Percentiles rank a stretch among this genome's conserved stretches.
These are phyloP conservation scores for Taxidea taxus DNA, from an alignment of 2,113 vertebrate genomes.

Conservation along the genomic window DNA sequence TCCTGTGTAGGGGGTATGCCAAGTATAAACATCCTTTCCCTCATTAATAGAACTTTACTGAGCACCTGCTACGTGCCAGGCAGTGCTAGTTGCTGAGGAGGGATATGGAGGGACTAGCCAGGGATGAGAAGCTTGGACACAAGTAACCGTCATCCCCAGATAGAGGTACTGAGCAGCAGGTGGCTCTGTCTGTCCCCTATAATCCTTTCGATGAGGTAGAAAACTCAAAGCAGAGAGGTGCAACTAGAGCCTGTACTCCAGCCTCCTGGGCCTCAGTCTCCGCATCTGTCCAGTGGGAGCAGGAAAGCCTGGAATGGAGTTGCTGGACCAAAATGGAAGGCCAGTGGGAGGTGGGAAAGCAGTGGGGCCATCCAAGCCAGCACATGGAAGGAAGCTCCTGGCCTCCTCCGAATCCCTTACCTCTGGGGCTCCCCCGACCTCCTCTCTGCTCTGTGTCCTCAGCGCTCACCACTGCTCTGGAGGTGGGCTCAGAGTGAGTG, in stretches of 20 bases:
- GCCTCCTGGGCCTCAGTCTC: neutral
- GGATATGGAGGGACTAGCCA: neutral
- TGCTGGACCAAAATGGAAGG: neutral
- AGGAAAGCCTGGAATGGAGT: neutral
- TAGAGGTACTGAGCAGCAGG: neutral
- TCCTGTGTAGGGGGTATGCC: neutral
- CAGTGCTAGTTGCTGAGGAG: neutral
- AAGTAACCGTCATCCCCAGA: neutral
- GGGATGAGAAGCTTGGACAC: neutral
- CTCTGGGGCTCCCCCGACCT: neutral
- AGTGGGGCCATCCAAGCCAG: neutral
- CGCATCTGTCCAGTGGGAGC: neutral
- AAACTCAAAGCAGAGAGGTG: neutral
- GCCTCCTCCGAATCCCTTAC: slow-evolving; percentile 38
- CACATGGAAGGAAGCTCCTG: slow-evolving; percentile 48
- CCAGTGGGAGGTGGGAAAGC: neutral
- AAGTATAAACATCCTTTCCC: neutral
- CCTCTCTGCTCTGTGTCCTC: neutral
- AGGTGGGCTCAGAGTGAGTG: neutral
- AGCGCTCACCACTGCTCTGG: neutral
- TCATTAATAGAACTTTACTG: neutral
- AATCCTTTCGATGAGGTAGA: neutral
- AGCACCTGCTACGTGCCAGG: neutral
- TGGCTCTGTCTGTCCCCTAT: neutral
- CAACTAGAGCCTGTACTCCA: neutral